Percentiles rank a stretch among this genome's conserved stretches.
Conservation (phyloP, 37 sponge, comb jelly and placozoan species). For the Theonella swinhoei region DNA sequence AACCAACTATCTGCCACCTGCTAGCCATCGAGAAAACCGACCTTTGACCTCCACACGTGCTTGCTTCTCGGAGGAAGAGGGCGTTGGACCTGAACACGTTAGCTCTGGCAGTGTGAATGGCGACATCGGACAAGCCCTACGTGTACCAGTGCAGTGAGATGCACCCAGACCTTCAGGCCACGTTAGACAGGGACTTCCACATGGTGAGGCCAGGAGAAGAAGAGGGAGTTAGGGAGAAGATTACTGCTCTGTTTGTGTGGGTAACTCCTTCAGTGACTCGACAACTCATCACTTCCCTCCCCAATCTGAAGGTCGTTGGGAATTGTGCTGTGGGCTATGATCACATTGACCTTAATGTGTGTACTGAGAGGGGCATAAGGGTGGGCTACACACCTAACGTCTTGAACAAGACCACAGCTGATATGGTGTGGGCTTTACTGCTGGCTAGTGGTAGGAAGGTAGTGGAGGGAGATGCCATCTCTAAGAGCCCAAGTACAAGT, state of each 20-base stretch:
- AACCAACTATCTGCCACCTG: slow-evolving; percentile 1
- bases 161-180: slow-evolving; percentile 27
- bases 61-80: no score
- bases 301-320: slow-evolving; percentile 79
- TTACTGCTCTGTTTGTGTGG: slow-evolving; percentile 40
- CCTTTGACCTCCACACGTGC: neutral
- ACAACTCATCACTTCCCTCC: slow-evolving; percentile 58
- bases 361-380: slow-evolving; percentile 54
- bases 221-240: slow-evolving; percentile 43
- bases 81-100: no score
- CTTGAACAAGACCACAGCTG: slow-evolving; percentile 71
- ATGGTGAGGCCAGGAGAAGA: slow-evolving; percentile 33
- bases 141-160: slow-evolving; percentile 50
- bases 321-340: slow-evolving; percentile 80
- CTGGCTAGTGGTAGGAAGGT: slow-evolving; percentile 74
- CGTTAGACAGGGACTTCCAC: slow-evolving; percentile 53
- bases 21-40: neutral
- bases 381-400: slow-evolving; percentile 83
- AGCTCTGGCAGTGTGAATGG: no score
- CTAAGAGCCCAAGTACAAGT: slow-evolving; percentile 17
- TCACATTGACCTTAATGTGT: slow-evolving; percentile 73
- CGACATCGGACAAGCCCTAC: slow-evolving; percentile 42
- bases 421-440: slow-evolving; percentile 79
- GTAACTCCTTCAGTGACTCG: slow-evolving; percentile 27
- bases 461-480: slow-evolving; percentile 72